These are phyloP conservation scores for Thecocarcelia acutangulata DNA, from an alignment of 2,888 invertebrate genomes.

Conservation along the genomic window DNA sequence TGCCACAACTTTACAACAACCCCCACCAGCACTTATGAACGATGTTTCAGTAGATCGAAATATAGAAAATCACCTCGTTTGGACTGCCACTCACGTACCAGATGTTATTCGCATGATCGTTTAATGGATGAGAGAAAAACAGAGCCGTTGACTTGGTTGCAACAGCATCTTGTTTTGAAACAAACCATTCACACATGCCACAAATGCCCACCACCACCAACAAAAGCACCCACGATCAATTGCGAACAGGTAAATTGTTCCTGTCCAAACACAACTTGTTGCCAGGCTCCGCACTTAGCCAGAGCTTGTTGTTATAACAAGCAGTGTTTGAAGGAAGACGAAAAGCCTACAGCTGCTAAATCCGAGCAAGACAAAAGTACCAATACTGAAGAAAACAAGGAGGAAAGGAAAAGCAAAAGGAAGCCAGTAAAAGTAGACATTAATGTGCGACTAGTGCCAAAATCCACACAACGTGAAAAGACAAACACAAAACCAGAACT, in stretches of 20 bases:
- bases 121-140: slow-evolving; percentile 73
- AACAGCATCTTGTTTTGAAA: slow-evolving; percentile 81
- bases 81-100: slow-evolving; percentile 9
- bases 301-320: slow-evolving; percentile 63
- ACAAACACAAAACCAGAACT: slow-evolving; percentile 23
- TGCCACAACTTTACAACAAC: slow-evolving; percentile 8
- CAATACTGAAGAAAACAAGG: slow-evolving; percentile 9
- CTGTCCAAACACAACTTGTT: slow-evolving; percentile 54
- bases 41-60: slow-evolving; percentile 33
- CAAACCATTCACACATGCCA: slow-evolving; percentile 74
- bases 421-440: slow-evolving; percentile 87
- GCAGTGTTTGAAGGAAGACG: slow-evolving; percentile 28
- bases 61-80: slow-evolving; percentile 51
- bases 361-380: slow-evolving; percentile 38
- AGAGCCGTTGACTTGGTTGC: slow-evolving; percentile 80
- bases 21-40: slow-evolving; percentile 35
- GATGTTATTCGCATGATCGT: slow-evolving; percentile 59
- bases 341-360: neutral
- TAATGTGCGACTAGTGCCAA: slow-evolving; percentile 88
- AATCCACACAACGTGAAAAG: slow-evolving; percentile 74
- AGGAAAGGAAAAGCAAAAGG: slow-evolving; percentile 31
- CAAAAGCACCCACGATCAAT: neutral
- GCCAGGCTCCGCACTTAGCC: slow-evolving; percentile 52
- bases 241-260: neutral
- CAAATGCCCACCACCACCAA: slow-evolving; percentile 64